Evolutionary conservation across 2,797 vertebrate genomes (phyloP).

Genomic region (Microcaecilia unicolor): DNA sequence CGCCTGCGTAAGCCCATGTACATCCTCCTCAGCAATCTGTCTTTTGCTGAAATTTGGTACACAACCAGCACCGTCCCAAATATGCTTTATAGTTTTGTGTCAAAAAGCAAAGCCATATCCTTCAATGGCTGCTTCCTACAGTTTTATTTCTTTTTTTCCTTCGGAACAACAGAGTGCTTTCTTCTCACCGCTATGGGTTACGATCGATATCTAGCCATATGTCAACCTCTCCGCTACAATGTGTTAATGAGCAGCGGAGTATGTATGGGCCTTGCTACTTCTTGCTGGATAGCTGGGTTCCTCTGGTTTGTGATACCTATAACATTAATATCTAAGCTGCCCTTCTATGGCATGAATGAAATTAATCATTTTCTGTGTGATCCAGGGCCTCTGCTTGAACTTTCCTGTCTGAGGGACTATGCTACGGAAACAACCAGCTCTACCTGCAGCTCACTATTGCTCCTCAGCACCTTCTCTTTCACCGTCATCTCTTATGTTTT

Average conservation of each 20-base stretch:
- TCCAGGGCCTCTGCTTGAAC: slow-evolving; percentile 7
- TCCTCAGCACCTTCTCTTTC: slow-evolving; percentile 2
- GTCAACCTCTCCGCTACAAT: not conserved
- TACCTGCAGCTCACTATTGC: slow-evolving; percentile 1
- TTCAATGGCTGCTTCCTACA: slow-evolving; percentile 20
- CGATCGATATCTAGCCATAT: slow-evolving; percentile 22
- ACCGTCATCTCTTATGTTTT: slow-evolving; percentile 16
- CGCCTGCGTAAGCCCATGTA: slow-evolving; percentile 10
- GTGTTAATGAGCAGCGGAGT: not conserved
- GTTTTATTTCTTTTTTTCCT: slow-evolving; percentile 19
- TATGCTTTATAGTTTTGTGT: not conserved
- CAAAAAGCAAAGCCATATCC: slow-evolving; percentile 14
- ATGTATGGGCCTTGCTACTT: not conserved
- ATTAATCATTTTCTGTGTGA: slow-evolving; percentile 24
- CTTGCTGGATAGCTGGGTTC: slow-evolving; percentile 9
- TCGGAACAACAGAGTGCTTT: slow-evolving; percentile 17
- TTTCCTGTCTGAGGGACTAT: slow-evolving; percentile 9
- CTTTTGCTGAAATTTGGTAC: slow-evolving; percentile 8
- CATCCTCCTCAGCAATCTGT: slow-evolving; percentile 7
- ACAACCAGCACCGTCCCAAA: slow-evolving; percentile 12
- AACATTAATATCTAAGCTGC: slow-evolving; percentile 4
- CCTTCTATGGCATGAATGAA: slow-evolving; percentile 11
- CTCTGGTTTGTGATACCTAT: slow-evolving; percentile 5
- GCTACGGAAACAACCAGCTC: slow-evolving; percentile 7
- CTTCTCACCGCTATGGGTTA: slow-evolving; percentile 17